Evolutionary conservation across 2,888 invertebrate species (phyloP).

Genomic region (Megamerina dolium): DNA sequence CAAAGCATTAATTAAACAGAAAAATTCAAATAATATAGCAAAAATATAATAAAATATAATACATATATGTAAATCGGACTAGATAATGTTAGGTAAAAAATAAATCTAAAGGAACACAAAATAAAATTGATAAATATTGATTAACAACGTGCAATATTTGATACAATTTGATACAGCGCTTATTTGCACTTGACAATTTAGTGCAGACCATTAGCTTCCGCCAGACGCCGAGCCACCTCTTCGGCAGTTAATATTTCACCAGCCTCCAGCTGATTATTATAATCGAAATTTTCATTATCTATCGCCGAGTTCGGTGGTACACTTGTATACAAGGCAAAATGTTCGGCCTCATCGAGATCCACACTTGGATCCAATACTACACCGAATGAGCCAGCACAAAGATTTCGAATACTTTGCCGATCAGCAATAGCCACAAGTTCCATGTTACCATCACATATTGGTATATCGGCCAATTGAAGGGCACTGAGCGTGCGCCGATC

Average conservation of each 20-base stretch:
- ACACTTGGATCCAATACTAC: slow-evolving; percentile 52
- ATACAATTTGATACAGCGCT: not conserved
- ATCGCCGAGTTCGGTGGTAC: slow-evolving; percentile 57
- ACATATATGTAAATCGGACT: too few species aligned
- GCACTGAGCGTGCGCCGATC: slow-evolving; percentile 49
- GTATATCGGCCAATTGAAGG: slow-evolving; percentile 48
- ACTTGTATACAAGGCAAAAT: slow-evolving; percentile 80
- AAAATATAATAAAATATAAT: too few species aligned
- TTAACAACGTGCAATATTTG: too few species aligned
- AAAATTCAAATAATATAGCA: slow-evolving; percentile 4
- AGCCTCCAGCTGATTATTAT: slow-evolving; percentile 71
- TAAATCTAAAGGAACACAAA: too few species aligned
- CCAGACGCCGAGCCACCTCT: slow-evolving; percentile 45
- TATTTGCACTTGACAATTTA: slow-evolving; percentile 8
- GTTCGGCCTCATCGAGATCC: slow-evolving; percentile 78
- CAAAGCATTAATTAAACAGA: not conserved
- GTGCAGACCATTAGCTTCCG: slow-evolving; percentile 40
- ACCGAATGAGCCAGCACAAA: slow-evolving; percentile 48
- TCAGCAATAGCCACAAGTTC: slow-evolving; percentile 56
- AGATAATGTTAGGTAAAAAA: too few species aligned
- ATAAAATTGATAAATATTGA: too few species aligned
- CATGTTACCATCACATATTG: slow-evolving; percentile 52
- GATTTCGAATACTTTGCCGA: slow-evolving; percentile 46
- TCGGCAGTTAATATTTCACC: slow-evolving; percentile 57
- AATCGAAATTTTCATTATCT: slow-evolving; percentile 49